Evolutionary conservation across 2,113 vertebrate genomes (phyloP).

Genomic region (Ptilorrhoa leucosticta): DNA sequence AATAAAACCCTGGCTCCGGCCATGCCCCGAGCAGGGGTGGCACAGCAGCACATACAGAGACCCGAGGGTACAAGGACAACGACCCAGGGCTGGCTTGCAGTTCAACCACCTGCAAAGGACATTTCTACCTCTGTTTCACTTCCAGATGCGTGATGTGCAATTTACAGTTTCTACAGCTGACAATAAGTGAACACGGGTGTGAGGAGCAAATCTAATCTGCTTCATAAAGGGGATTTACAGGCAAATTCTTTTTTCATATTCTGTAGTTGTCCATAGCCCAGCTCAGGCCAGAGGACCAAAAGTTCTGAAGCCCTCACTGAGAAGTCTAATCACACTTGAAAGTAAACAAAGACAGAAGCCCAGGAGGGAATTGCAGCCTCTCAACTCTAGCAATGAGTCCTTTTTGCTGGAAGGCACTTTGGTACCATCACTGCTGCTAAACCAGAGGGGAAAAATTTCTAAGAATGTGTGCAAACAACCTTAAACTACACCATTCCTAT

Average conservation of each 20-base stretch:
- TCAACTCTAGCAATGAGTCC: not conserved
- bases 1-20: accelerated
- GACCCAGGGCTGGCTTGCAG: no score
- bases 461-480: not conserved
- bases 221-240: not conserved
- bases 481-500: not conserved
- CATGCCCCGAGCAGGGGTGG: accelerated
- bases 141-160: accelerated
- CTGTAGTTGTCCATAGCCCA: not conserved
- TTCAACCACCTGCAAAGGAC: not conserved
- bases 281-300: not conserved
- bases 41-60: accelerated
- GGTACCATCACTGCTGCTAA: not conserved
- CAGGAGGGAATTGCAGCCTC: not conserved
- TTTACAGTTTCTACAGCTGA: not conserved
- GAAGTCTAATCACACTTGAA: not conserved
- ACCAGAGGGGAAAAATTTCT: not conserved
- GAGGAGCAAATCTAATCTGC: not conserved
- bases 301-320: not conserved
- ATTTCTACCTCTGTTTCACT: not conserved
- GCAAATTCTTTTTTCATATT: not conserved
- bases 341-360: not conserved
- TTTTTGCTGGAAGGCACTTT: accelerated
- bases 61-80: not conserved
- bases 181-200: not conserved